Conservation (phyloP, 2,113 vertebrate genomes). For the Petrocephalus microphthalmus region DNA sequence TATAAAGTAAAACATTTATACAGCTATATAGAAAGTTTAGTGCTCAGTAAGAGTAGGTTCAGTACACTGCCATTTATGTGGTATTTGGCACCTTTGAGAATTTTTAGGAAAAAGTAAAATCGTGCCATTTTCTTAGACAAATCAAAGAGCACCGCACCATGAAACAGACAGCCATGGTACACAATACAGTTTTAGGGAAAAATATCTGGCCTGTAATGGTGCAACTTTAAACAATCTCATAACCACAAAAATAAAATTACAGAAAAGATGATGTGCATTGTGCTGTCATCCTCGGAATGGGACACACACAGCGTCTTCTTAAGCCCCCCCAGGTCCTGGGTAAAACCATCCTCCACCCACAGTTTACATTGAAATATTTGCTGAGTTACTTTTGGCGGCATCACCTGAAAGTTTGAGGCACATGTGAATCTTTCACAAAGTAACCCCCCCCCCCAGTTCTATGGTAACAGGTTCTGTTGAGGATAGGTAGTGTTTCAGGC, state of each 20-base stretch:
- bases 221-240: constrained; percentile 3
- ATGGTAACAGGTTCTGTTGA: not conserved
- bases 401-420: constrained; percentile 17
- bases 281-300: not conserved
- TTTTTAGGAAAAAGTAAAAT: not conserved
- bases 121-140: not conserved
- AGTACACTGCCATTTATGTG: constrained; percentile 6
- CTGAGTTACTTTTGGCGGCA: not conserved
- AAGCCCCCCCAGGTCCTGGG: not conserved
- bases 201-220: not conserved
- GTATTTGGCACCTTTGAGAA: constrained; percentile 7
- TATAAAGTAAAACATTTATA: constrained; percentile 2
- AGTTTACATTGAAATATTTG: not conserved
- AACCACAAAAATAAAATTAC: not conserved
- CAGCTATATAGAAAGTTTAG: not conserved
- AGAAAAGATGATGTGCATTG: constrained; percentile 16
- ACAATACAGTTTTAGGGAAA: constrained; percentile 1
- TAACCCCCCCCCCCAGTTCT: not conserved
- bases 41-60: constrained; percentile 10
- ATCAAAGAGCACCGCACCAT: not conserved
- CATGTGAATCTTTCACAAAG: constrained; percentile 3
- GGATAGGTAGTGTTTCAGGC: not conserved
- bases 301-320: too few relatives aligned
- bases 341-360: not conserved
- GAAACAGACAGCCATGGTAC: constrained; percentile 8